Evolutionary conservation across 2,888 invertebrate species (phyloP).

Genomic region (Ceramica pisi): DNA sequence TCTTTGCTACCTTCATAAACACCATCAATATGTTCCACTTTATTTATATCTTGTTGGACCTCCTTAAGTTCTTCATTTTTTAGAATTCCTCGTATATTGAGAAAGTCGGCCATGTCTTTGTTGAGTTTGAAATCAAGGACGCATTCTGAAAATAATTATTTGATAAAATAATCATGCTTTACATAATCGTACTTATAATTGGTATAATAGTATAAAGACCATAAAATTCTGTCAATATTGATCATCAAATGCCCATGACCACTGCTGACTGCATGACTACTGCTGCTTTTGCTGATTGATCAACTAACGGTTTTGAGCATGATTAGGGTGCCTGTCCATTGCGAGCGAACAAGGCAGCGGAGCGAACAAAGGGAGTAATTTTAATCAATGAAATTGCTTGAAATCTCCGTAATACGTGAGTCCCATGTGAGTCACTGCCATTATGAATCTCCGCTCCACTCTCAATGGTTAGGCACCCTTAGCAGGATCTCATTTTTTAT

Average conservation of each 20-base stretch:
- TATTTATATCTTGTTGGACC: slow-evolving; percentile 53
- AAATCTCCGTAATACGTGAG: too few relatives aligned
- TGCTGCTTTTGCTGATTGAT: too few relatives aligned
- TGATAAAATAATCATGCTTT: neutral
- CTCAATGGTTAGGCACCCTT: too few relatives aligned
- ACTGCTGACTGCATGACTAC: too few relatives aligned
- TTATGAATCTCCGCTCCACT: too few relatives aligned
- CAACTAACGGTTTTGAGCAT: too few relatives aligned
- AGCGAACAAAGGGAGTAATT: too few relatives aligned
- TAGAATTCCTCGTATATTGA: slow-evolving; percentile 73
- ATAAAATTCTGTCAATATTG: neutral
- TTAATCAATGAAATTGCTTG: too few relatives aligned
- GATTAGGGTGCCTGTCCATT: too few relatives aligned
- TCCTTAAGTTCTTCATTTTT: slow-evolving; percentile 63
- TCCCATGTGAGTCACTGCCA: too few relatives aligned
- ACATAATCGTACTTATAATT: neutral
- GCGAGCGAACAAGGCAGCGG: too few relatives aligned
- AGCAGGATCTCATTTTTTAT: too few relatives aligned
- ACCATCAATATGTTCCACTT: neutral
- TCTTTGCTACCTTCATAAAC: neutral
- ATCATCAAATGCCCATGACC: neutral
- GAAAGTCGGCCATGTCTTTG: slow-evolving; percentile 73
- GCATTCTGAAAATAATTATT: slow-evolving; percentile 74
- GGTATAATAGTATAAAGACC: neutral
- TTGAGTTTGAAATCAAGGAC: slow-evolving; percentile 74